Base-by-base conservation (phyloP, 2,113 vertebrate species). In the Pionites leucogaster region DNA sequence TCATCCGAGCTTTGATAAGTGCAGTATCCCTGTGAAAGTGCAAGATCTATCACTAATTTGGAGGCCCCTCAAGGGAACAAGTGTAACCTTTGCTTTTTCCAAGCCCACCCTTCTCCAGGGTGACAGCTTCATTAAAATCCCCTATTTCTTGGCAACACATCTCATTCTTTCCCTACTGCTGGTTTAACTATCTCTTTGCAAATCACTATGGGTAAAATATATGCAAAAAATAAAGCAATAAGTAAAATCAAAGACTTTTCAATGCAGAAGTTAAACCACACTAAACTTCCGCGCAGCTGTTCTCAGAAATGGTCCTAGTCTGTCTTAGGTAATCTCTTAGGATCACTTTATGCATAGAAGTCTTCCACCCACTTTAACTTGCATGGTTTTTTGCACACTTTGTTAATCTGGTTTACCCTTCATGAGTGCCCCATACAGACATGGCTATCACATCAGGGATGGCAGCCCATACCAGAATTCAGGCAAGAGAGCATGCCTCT, bases 361-460 rank as follows among this genome's bases (percentile, higher is more conserved):
- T 33, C 39, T 42, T 90, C 42, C 15, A 50, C 15, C 49, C 57
- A 20, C 20, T 67, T 93, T 46, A 91, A 35, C 28, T 20, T 41
- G 50, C 12, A 4, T 22, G 6, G 4, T 55, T 90, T 92, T 90
- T 81, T 60, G 20, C n/a, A 53, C 29, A 27, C 6, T 24, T 90
- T 46, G 17, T 57, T 91, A 80, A 88, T 60, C 63, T 82, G 42
- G 13, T 46, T 81, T 83, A 82, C 49, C 10, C 28, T 88, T 88
- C 42, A 31, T 4, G 2, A 88, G 20, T 5, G 20, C 9, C 68
- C 52, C 41, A 37, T 4, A 41, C 3, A 85, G 41, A 49, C 11
- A 24, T 0, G 2, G 22, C 39, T 91, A 71, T 72, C 0, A 0
- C 35, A 31, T 4, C 25, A 77, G 46, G 33, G 23, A 23, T 68